Base-by-base conservation (phyloP, 2,113 vertebrate genomes). In the Pseudolaguvia tuberculata region DNA sequence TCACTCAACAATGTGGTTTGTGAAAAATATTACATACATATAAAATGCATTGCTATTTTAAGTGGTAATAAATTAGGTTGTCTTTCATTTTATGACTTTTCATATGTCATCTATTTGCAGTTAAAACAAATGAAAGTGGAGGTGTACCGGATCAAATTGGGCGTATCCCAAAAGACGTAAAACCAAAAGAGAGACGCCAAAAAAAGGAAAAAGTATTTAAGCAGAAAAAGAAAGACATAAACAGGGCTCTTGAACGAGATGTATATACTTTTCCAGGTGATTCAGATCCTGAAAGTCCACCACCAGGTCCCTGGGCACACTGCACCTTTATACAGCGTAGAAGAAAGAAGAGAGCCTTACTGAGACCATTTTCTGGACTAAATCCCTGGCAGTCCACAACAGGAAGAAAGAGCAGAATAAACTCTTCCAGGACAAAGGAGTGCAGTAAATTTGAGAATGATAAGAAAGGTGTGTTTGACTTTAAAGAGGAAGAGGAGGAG, bases 191-290 rank as follows among this genome's bases (percentile, higher is more conserved):
- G 39, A 79, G 76, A 47, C 80, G 78, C 86, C 84, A 81, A 81
- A 85, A 80, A 77, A 80, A 70, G 3, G 59, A 59, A 39, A 75
- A 73, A 35, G 52, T 47, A 35, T 27, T 47, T 63, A 84, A 79
- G 63, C 65, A 76, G 17, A 76, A 35, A 31, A 72, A 57, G 15
- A 55, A 27, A 39, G 76, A 72, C 47, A 61, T 69, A 27, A 61
- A 42, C 57, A 55, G 14, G 10, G 20, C 17, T 55, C 76, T 29
- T 2, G 87, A 85, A 62, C 81, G 74, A 73, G 91, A 91, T 67
- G 89, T 91, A 53, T 91, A 92, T 82, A 85, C 82, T 81, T 92
- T 92, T 79, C 88, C 89, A 0, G 90, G 87, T 73, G 91, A 92
- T 80, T 92, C 90, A 0, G 91, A 92, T 51, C 84, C 86, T 0